A percentile compares a stretch with the other conserved stretches of the same genome.
Conservation (phyloP, 2,797 vertebrate genomes). For the Scleropages formosus region DNA sequence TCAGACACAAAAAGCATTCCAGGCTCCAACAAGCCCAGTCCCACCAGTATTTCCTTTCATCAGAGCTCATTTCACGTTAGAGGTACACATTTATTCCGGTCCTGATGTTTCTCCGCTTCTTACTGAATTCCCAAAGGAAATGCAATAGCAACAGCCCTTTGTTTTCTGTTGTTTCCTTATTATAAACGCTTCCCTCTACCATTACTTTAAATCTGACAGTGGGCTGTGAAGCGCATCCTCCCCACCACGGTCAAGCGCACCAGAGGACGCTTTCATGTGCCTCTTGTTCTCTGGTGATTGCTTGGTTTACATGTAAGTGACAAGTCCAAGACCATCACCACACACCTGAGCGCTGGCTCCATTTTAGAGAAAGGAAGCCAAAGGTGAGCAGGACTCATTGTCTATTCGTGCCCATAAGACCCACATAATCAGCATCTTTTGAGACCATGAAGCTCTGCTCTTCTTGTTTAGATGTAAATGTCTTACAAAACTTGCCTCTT, state of each 20-base stretch:
- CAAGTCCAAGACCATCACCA: conserved; percentile 40
- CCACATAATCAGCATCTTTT: background rate
- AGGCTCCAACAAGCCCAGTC: conserved; percentile 44
- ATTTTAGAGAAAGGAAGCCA: conserved; percentile 22
- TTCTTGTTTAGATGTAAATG: background rate
- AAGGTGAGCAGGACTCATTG: conserved; percentile 29
- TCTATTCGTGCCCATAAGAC: conserved; percentile 31
- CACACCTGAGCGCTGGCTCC: conserved; percentile 14
- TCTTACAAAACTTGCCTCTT: background rate
- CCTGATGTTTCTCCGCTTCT: conserved; percentile 21
- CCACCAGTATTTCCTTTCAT: conserved; percentile 28
- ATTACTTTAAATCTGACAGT: conserved; percentile 45
- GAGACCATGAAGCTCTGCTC: background rate
- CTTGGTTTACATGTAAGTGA: conserved; percentile 37
- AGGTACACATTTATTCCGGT: conserved; percentile 6
- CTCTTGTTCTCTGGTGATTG: conserved; percentile 38
- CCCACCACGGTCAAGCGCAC: too few species aligned
- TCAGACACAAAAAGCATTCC: conserved; percentile 30
- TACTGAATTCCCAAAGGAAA: conserved; percentile 42
- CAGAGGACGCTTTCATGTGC: conserved; percentile 27
- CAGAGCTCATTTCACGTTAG: background rate
- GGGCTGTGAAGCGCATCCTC: conserved; percentile 19
- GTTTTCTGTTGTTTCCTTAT: conserved; percentile 37
- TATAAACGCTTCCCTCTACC: conserved; percentile 35
- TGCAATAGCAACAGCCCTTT: conserved; percentile 37